Evolutionary conservation across 2,113 vertebrate genomes (phyloP), one percentile per base, ranked within the genome.

Genomic region (Zosterops borbonicus): DNA sequence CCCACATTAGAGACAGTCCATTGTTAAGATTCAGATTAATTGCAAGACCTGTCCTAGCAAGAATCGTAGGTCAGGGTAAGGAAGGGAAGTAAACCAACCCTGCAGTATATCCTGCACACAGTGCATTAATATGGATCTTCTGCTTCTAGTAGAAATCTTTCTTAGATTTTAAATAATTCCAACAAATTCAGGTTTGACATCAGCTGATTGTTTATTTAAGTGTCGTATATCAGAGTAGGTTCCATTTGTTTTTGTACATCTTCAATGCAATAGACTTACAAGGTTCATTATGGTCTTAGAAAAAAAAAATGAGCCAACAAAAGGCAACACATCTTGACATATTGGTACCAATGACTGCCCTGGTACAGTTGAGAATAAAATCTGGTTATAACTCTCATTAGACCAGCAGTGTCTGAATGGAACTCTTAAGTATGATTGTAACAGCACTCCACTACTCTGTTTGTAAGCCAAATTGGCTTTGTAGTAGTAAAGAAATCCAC

Each of bases 141-240:
- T 67, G 6, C 65, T 79, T 35, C 41, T 33, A 17, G 8, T 5
- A 24, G 39, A 67, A 84, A 49, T 71, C 14, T 6, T 6, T 7
- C 21, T 55, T 75, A n/a, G 4, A 21, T 18, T 39, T 50, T 31
- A 92, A 96, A 93, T 90, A 86, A 95, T 5, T 18, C 65, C 76
- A 91, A 69, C 47, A 19, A 56, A 37, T 41, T 58, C 39, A 49
- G 15, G 42, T 70, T 56, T 81, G 47, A 92, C 88, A 92, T 74
- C 86, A 94, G 92, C 65, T 93, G 85, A 37, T 64, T 82, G 80
- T 97, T 96, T 97, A 97, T 97, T 88, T 68, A 87, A 14, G 74
- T 94, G 53, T 77, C 80, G 49, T 87, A 14, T 89, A 93, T 58
- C 70, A 21, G 55, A 82, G 78, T 24, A 93, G 73, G 65, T 90